Base-by-base conservation (phyloP, 2,113 vertebrate genomes). In the Podocnemis expansa region DNA sequence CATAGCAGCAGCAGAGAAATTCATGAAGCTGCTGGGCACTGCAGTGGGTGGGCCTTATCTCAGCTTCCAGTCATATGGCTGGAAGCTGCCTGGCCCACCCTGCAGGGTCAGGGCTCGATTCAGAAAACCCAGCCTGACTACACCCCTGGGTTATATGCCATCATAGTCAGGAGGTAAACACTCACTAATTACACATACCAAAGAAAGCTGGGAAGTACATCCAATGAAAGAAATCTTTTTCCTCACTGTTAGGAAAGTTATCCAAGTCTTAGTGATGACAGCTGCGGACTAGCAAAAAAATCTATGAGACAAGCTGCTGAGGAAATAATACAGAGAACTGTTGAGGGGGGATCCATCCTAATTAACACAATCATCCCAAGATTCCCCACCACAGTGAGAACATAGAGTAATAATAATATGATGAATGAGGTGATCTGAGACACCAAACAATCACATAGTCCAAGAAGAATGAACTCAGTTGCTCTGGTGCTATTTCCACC, bases 281-380 rank as follows among this genome's bases (percentile, higher is more conserved):
- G 91, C 96, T 43, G 96, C 95, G 31, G 96, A 95, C 5, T 97
- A 97, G 41, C 89, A 95, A 31, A 95, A 31, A 96, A 92, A 58
- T 97, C 96, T 70, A 97, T 54, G 47, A 34, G 96, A 95, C 31
- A 97, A 82, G 13, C 91, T 91, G 27, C 91, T 87, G 10, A 96
- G 91, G 75, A 96, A 97, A 85, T 94, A 96, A n/a, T 96, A 97
- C 96, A 94, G 95, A 34, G 97, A 93, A 2, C 82, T 96, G n/a
- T 96, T 91, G 14, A 97, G 90, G 10, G 84, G 11, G 49, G 84
- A 55, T 96, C 86, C 17, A 91, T 8, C 29, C 29, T 52, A 55
- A 87, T 87, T 45, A 87, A 16, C 24, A 80, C 29, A 51, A 87
- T 38, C 56, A 87, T 51, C 19, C 85, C 85, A 31, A 87, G 58